Evolutionary conservation across 2,888 invertebrate species (phyloP).

Genomic region (Ctenicera cuprea): DNA sequence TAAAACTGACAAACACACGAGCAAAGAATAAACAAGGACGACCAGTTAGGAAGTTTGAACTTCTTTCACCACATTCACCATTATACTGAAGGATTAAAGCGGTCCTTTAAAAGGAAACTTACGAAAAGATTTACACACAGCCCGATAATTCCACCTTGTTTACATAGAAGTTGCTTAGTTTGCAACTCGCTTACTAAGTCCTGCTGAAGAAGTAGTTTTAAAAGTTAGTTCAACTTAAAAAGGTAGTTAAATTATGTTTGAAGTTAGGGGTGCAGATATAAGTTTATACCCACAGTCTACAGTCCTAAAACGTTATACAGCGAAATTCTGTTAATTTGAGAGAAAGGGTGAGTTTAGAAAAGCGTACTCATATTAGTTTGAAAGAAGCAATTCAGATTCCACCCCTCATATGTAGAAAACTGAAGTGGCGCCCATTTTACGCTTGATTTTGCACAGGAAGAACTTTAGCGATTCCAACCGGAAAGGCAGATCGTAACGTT

Average conservation of each 20-base stretch:
- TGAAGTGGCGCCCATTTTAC: conserved; percentile 28
- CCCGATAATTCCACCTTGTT: conserved; percentile 39
- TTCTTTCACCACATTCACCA: conserved; percentile 46
- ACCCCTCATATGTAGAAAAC: conserved; percentile 19
- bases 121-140: conserved; percentile 41
- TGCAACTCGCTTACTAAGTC: conserved; percentile 38
- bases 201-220: conserved; percentile 35
- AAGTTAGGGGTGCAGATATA: conserved; percentile 23
- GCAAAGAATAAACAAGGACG: conserved; percentile 47
- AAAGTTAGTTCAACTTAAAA: conserved; percentile 36
- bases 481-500: conserved; percentile 14
- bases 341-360: conserved; percentile 12
- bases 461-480: conserved; percentile 12
- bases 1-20: conserved; percentile 35
- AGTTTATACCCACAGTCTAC: conserved; percentile 11
- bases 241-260: conserved; percentile 37
- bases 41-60: conserved; percentile 36
- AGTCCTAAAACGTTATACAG: neutral
- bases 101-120: conserved; percentile 20
- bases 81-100: conserved; percentile 52
- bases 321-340: conserved; percentile 23
- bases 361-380: neutral
- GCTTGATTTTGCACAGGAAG: conserved; percentile 3
- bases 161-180: conserved; percentile 43
- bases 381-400: neutral